Conservation (phyloP, 2,797 vertebrate species). For the Yasuhikotakia modesta region DNA sequence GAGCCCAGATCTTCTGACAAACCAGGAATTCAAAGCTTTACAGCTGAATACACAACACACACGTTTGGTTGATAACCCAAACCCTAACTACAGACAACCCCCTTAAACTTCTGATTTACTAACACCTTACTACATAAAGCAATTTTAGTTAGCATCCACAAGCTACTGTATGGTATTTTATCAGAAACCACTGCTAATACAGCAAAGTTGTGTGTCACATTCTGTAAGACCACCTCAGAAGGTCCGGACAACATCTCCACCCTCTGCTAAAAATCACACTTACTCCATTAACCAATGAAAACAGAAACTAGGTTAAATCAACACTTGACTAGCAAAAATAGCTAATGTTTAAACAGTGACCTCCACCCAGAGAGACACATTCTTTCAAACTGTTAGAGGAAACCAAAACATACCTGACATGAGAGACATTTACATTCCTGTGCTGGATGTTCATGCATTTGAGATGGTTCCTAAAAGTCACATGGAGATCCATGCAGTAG, state of each 20-base stretch:
- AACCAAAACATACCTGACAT: slow-evolving; percentile 49
- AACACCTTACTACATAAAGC: too few relatives aligned
- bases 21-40: too few relatives aligned
- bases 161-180: neutral
- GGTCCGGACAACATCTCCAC: neutral
- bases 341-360: neutral
- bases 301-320: neutral
- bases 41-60: too few relatives aligned
- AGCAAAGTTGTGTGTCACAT: neutral
- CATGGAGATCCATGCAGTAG: neutral
- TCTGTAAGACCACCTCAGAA: neutral
- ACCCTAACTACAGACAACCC: too few relatives aligned
- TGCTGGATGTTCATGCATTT: neutral
- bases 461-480: neutral
- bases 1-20: too few relatives aligned
- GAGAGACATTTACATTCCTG: slow-evolving; percentile 43
- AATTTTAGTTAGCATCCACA: too few relatives aligned
- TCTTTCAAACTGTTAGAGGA: slow-evolving; percentile 33
- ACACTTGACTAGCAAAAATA: neutral
- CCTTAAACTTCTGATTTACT: too few relatives aligned
- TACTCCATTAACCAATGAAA: neutral
- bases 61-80: too few relatives aligned
- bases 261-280: neutral
- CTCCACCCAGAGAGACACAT: slow-evolving; percentile 6
- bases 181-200: neutral